Conservation (phyloP, 2,797 vertebrate genomes). For the Phrynocephalus guinanensis region DNA sequence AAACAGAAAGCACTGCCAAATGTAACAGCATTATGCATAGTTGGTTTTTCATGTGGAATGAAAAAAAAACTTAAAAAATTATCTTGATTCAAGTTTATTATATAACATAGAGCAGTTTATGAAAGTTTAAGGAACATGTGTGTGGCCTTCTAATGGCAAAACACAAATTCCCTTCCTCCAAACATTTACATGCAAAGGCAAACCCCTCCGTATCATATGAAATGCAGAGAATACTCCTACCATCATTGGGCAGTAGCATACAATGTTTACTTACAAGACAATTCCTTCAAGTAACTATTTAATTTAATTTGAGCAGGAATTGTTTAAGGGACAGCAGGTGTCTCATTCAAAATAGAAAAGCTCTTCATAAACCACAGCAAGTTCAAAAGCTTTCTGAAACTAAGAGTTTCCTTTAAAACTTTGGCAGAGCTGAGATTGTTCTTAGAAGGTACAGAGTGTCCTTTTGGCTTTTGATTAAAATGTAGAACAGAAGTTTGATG, state of each 20-base stretch:
- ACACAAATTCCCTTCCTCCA: background rate
- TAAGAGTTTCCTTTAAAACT: background rate
- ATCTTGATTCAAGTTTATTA: background rate
- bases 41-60: no score
- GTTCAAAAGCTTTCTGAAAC: slow-evolving; percentile 3
- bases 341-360: background rate
- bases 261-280: background rate
- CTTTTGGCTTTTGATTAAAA: slow-evolving; percentile 23
- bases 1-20: no score
- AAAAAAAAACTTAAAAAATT: background rate
- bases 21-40: no score
- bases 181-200: background rate
- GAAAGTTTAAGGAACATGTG: background rate
- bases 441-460: slow-evolving; percentile 13
- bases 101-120: background rate
- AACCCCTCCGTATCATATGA: background rate
- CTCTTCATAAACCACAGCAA: background rate
- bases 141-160: background rate
- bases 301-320: background rate
- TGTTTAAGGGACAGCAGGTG: background rate
- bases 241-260: background rate
- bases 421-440: background rate
- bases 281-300: background rate
- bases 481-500: background rate
- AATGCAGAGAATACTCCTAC: no score